Evolutionary conservation across 2,797 vertebrate species (phyloP).

Genomic region (Sebastes matsubarae): DNA sequence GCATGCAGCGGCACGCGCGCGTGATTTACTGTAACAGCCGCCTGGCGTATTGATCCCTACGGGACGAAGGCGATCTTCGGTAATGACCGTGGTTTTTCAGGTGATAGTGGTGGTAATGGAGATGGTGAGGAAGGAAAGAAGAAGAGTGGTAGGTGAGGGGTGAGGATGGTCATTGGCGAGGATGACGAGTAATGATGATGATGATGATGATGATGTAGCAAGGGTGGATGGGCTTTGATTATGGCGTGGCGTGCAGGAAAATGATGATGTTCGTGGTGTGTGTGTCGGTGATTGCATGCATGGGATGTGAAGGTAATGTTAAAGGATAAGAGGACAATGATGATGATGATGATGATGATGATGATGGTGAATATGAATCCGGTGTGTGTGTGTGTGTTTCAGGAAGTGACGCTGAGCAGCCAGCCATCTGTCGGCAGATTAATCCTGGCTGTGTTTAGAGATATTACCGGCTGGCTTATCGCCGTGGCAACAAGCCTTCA

Average conservation of each 20-base stretch:
- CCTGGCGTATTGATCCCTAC: constrained; percentile 40
- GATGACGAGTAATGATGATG: neutral
- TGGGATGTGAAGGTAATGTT: constrained; percentile 28
- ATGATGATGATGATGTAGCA: neutral
- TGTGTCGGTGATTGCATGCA: neutral
- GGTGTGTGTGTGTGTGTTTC: constrained; percentile 49
- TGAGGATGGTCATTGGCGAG: constrained; percentile 3
- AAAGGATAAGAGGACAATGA: constrained; percentile 48
- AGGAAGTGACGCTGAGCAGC: constrained; percentile 80
- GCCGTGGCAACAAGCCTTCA: constrained; percentile 83
- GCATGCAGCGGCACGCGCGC: neutral
- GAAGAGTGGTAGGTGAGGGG: neutral
- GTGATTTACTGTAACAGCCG: constrained; percentile 18
- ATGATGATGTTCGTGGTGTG: neutral
- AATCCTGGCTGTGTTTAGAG: constrained; percentile 85
- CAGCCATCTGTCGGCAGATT: constrained; percentile 86
- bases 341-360: constrained; percentile 23
- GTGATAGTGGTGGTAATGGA: constrained; percentile 31
- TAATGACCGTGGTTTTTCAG: constrained; percentile 31
- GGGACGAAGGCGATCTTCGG: neutral
- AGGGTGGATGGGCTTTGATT: constrained; percentile 13
- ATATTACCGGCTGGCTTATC: constrained; percentile 87
- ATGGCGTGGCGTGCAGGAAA: neutral
- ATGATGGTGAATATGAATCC: constrained; percentile 57
- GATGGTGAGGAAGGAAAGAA: constrained; percentile 13